These are phyloP conservation scores for Natrix natrix DNA, from an alignment of 2,797 vertebrate species.

Conservation along the genomic window DNA sequence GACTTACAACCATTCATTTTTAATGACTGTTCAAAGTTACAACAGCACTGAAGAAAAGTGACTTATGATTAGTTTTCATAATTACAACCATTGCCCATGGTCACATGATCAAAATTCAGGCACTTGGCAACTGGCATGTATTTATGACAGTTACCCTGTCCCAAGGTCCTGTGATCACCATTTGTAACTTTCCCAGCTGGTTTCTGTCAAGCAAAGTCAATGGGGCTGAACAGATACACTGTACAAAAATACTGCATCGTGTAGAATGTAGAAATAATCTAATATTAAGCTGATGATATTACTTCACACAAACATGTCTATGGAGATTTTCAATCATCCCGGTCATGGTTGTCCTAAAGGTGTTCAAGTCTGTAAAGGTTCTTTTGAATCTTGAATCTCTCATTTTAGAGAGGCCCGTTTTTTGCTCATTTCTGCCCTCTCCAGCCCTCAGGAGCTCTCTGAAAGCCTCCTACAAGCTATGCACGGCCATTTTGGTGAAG, in stretches of 20 bases:
- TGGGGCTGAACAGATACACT: neutral
- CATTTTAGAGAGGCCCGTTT: too few species aligned
- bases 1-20: neutral
- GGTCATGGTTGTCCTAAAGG: neutral
- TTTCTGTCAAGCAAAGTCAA: neutral
- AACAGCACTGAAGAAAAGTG: neutral
- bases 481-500: too few species aligned
- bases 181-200: neutral
- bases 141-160: neutral
- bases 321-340: neutral
- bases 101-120: neutral
- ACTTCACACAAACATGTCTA: conserved; percentile 22
- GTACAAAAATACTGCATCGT: neutral
- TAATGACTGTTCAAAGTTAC: neutral
- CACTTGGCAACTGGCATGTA: neutral
- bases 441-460: too few species aligned
- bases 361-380: neutral
- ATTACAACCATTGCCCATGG: neutral
- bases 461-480: too few species aligned
- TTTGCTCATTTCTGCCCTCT: too few species aligned
- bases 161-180: neutral
- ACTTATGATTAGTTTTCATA: neutral
- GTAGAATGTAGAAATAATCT: neutral
- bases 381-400: neutral
- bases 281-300: conserved; percentile 33